phyloP scores from a whole-genome alignment of 2,113 vertebrate genomes.

The Spheniscus mendiculus region DNA sequence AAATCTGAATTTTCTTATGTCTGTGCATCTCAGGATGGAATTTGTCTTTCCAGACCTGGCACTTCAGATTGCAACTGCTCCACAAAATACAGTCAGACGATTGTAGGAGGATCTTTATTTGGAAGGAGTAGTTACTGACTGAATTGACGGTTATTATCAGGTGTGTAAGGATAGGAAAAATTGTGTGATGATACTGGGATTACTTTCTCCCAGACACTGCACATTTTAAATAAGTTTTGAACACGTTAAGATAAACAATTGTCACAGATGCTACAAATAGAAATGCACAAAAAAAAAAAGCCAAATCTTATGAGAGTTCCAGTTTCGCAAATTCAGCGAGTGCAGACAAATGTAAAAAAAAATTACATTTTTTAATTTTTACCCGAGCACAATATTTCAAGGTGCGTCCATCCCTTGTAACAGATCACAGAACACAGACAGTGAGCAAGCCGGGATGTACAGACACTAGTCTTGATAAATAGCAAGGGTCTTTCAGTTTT shows the following conservation, averaged over 20 bases:
- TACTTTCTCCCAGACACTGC: not conserved
- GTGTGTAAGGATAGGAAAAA: not conserved
- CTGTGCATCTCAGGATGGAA: not conserved
- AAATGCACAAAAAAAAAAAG: not conserved
- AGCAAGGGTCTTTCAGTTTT: not conserved
- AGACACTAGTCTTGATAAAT: not conserved
- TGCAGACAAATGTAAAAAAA: not conserved
- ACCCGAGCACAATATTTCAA: not conserved
- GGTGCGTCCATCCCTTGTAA: not conserved
- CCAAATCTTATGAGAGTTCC: not conserved
- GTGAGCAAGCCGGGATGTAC: not conserved
- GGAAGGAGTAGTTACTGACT: not conserved
- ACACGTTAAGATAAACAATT: not conserved
- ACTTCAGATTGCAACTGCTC: not conserved
- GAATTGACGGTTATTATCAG: not conserved
- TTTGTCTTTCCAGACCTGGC: not conserved
- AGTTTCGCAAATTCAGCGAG: not conserved
- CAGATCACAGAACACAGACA: not conserved
- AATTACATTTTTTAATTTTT: rapidly evolving
- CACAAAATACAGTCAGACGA: not conserved
- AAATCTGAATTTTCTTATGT: not conserved
- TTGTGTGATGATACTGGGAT: not conserved
- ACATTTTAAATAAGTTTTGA: not conserved
- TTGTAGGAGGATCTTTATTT: not conserved
- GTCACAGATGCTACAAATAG: not conserved